Evolutionary conservation across 2,797 vertebrate genomes (phyloP).

Genomic region (Ctenopoma multispine): DNA sequence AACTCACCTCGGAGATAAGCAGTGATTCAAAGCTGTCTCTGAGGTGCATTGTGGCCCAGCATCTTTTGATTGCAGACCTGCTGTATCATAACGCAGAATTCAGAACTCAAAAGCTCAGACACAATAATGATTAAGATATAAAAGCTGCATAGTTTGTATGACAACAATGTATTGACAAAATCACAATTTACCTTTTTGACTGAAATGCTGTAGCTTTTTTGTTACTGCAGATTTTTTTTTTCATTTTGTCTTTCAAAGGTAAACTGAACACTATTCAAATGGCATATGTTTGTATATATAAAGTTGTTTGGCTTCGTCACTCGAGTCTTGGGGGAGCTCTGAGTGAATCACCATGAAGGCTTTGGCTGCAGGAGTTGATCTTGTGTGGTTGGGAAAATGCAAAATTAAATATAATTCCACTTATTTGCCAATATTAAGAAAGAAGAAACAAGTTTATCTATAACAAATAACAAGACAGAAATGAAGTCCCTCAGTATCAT

Average conservation of each 20-base stretch:
- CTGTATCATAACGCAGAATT: slow-evolving; percentile 39
- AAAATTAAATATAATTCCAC: slow-evolving; percentile 19
- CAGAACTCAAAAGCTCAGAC: slow-evolving; percentile 37
- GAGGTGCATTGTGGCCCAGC: slow-evolving; percentile 36
- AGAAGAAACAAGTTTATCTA: slow-evolving; percentile 18
- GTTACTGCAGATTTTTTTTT: not conserved
- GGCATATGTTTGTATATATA: not conserved
- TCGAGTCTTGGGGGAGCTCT: slow-evolving; percentile 1
- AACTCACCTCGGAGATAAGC: slow-evolving; percentile 62
- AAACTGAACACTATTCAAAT: slow-evolving; percentile 21
- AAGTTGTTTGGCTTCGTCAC: slow-evolving; percentile 15
- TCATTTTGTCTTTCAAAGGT: not conserved
- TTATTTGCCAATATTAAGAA: slow-evolving; percentile 5
- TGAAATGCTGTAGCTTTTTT: slow-evolving; percentile 12
- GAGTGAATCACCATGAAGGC: slow-evolving; percentile 19
- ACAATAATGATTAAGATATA: slow-evolving; percentile 39
- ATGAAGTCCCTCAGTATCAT: slow-evolving; percentile 69
- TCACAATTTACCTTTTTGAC: not conserved
- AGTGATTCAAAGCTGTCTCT: slow-evolving; percentile 61
- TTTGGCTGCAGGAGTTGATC: slow-evolving; percentile 10
- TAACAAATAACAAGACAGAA: slow-evolving; percentile 50
- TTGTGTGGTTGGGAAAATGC: slow-evolving; percentile 2
- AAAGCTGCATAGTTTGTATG: slow-evolving; percentile 34
- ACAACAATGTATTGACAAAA: slow-evolving; percentile 19
- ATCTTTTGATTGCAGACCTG: slow-evolving; percentile 57